Evolutionary conservation across 2,888 invertebrate species (phyloP), one percentile per base, ranked within the genome.

Genomic region (Sialis fuliginosa): DNA sequence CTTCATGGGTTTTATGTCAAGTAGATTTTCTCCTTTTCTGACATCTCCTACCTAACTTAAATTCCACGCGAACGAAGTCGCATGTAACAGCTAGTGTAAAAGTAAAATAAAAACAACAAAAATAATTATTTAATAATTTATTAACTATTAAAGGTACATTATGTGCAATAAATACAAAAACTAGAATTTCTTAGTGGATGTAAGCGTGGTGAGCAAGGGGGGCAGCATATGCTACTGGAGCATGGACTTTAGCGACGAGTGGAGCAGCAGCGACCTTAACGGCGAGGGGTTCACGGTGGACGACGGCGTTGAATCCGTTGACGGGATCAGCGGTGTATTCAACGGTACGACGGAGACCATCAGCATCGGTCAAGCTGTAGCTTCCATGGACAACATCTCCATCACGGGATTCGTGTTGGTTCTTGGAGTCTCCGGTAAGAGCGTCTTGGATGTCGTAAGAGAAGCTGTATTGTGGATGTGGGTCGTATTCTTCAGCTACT

Each of bases 371-470:
- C 2, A 69, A 61, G 1, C 66, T 61, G 51, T 70, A 70, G 1
- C 65, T 62, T 30, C 70, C 70, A 6, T 57, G 62, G 6, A 70
- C 68, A 1, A 63, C 55, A 48, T 65, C 65, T 0, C 69, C 70
- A 47, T 58, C 60, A 33, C 66, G 60, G 35, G 61, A 56, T 53
- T 70, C 70, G 46, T 67, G 65, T 50, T 67, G 63, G 44, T 64
- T 67, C 54, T 69, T 69, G 9, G 60, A 59, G 52, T 70, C 70
- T 34, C 70, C 69, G 1, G 70, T 69, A 2, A 59, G 56, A 3
- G 64, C 78, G 67, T 72, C 78, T 64, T 66, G 72, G 63, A 68
- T 58, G 45, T 64, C 59, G 54, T 70, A 71, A 1, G 67, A 66
- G 53, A 67, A 70, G 50, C 64, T 67, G 54, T 70, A 70, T 47